Conservation (phyloP, 23 tunicate genomes). For the Trididemnum miniatum region DNA sequence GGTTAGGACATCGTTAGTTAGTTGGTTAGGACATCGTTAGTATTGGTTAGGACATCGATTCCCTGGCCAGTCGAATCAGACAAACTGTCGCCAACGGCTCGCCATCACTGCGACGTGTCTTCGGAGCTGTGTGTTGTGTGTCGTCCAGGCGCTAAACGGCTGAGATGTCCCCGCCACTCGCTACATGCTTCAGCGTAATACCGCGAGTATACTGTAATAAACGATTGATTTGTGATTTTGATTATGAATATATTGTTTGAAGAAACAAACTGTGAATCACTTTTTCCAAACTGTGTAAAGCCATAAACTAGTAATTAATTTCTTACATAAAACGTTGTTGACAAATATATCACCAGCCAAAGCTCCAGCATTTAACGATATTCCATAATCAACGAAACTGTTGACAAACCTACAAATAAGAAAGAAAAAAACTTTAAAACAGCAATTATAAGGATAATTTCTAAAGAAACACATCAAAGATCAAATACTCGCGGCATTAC, state of each 20-base stretch:
- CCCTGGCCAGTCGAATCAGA: not conserved
- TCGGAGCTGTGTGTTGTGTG: not conserved
- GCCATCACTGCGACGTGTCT: too few species aligned
- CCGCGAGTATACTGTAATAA: too few species aligned
- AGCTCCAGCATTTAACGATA: conserved; percentile 23
- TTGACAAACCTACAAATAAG: conserved; percentile 21
- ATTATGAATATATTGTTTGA: not conserved
- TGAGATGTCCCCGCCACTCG: not conserved
- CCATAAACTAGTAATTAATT: not conserved
- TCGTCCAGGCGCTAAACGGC: not conserved
- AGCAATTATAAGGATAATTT: not conserved
- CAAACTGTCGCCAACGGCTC: too few species aligned
- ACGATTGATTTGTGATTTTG: not conserved
- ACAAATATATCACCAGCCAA: conserved; percentile 30
- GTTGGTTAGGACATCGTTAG: too few species aligned
- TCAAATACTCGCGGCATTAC: too few species aligned
- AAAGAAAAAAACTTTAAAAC: not conserved
- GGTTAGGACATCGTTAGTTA: too few species aligned
- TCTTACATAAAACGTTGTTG: conserved; percentile 18
- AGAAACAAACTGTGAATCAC: not conserved
- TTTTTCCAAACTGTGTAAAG: not conserved
- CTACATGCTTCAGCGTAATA: too few species aligned
- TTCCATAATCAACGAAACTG: conserved; percentile 27
- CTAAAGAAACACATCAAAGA: not conserved
- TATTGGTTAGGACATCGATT: too few species aligned